Evolutionary conservation across 2,113 vertebrate genomes (phyloP), one percentile per base, ranked within the genome.

Genomic region (Bucco capensis): DNA sequence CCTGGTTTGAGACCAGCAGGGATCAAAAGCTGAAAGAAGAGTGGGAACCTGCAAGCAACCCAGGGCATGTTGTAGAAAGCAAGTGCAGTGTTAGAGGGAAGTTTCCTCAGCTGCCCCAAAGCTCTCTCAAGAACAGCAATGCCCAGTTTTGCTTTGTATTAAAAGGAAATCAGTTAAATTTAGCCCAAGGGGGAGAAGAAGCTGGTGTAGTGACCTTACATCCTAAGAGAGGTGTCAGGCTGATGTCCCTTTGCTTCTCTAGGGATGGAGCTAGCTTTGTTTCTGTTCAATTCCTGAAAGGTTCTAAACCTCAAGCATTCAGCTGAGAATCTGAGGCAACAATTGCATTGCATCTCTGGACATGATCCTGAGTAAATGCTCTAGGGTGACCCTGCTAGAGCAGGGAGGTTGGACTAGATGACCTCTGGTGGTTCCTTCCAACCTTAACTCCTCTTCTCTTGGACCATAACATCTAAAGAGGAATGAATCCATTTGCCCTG

Each of bases 171-270:
- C 11, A 24, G 50, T 51, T 62, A 19, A 69, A 51, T 22, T 15
- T 50, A n/a, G 46, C 38, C 30, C 22, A 17, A n/a, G 23, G 37
- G 7, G 24, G 5, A 31, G 72, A n/a, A 82, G 37, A 33, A 37
- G 2, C 2, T 4, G 16, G 30, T 7, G 50, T 31, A 47, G 46
- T n/a, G n/a, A n/a, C n/a, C n/a, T n/a, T n/a, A n/a, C n/a, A n/a
- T 40, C 21, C 28, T 14, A 40, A 72, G 38, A 4, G 9, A 19
- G 15, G 18, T 21, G 46, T 10, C 46, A 12, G 71, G 14, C 2
- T n/a, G 66, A 11, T 67, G 38, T 67, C 66, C 60, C 21, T 14
- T 49, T 66, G 22, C 33, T 50, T 24, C 74, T 37, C 28, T 42
- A 33, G 61, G 38, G 56, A 46, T 67, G 49, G 69, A 86, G 18